Base-by-base conservation (phyloP, 2,113 vertebrate species). In the Saguinus imperator region DNA sequence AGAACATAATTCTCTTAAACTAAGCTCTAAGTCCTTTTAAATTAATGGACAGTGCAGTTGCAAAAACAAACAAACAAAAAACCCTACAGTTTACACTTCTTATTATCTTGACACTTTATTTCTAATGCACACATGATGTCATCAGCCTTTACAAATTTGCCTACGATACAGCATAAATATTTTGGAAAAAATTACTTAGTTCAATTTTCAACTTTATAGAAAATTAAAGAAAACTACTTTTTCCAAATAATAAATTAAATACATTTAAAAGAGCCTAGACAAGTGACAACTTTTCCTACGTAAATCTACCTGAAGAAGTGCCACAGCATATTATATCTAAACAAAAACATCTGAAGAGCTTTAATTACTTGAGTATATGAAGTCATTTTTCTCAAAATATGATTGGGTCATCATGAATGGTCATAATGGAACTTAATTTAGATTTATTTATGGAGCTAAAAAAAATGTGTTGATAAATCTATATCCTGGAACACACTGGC, bases 141-240 rank as follows among this genome's bases (percentile, higher is more conserved):
- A 48, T 58, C 23, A 85, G 1, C 10, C 7, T 73, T 77, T 58
- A 43, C 8, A 92, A 70, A 58, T 92, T 92, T 55, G 6, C 57
- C 18, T 58, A 0, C 8, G 81, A 52, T 35, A 66, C 1, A 86
- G 45, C 35, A 85, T 13, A 87, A 13, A 50, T 3, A 13, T 80
- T 90, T 52, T 66, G 3, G 45, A 87, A 5, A 92, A 70, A 95
- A 91, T 1, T 0, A 13, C 4, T 55, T 45, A 48, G 8, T 29
- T 92, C 83, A 57, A 12, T 58, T 94, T 89, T 82, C 0, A 89
- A 64, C 61, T 21, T 40, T 88, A 2, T 72, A 92, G 2, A 23
- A 84, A 68, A 21, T 70, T 94, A 82, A 96, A 70, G 29, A 86
- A 76, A 50, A 61, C 0, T 61, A 8, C 40, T 97, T 98, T 90